These are phyloP conservation scores for Hydractinia echinata DNA, from an alignment of 30 jellyfish, hydroid and myxozoan genomes.

Conservation along the genomic window DNA sequence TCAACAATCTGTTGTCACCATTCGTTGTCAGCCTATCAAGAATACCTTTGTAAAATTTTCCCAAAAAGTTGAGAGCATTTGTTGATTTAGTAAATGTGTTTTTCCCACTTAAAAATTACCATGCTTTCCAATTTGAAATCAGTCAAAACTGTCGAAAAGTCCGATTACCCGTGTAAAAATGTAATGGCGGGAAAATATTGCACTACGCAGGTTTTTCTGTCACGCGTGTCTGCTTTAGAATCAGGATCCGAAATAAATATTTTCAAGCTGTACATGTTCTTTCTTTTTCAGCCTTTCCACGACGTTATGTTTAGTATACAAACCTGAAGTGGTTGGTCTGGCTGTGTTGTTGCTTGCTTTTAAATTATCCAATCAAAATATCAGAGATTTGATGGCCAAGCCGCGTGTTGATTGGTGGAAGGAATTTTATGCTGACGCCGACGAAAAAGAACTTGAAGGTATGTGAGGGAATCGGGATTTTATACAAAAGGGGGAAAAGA, in stretches of 20 bases:
- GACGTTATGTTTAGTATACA: conserved; percentile 68
- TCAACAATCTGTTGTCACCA: too few relatives aligned
- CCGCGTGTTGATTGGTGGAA: conserved; percentile 95
- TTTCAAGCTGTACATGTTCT: neutral
- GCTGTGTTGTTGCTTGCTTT: conserved; percentile 85
- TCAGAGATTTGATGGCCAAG: conserved; percentile 69
- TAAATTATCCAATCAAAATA: conserved; percentile 77
- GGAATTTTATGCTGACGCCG: conserved; percentile 62
- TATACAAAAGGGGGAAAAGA: too few relatives aligned
- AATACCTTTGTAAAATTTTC: too few relatives aligned
- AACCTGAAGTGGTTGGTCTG: conserved; percentile 74
- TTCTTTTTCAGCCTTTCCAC: conserved; percentile 67
- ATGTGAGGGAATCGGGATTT: neutral
- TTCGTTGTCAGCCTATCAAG: too few relatives aligned
- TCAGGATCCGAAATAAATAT: neutral
- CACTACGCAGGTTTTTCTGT: too few relatives aligned
- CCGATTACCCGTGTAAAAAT: too few relatives aligned
- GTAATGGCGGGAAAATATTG: too few relatives aligned
- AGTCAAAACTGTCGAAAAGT: too few relatives aligned
- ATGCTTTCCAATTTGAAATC: too few relatives aligned
- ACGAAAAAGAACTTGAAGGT: conserved; percentile 82
- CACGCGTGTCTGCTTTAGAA: neutral
- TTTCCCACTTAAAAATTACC: too few relatives aligned
- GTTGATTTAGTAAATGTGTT: too few relatives aligned
- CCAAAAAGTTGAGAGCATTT: too few relatives aligned